phyloP scores from a whole-genome alignment of 2,888 invertebrate genomes.

The Bimastos eiseni region DNA sequence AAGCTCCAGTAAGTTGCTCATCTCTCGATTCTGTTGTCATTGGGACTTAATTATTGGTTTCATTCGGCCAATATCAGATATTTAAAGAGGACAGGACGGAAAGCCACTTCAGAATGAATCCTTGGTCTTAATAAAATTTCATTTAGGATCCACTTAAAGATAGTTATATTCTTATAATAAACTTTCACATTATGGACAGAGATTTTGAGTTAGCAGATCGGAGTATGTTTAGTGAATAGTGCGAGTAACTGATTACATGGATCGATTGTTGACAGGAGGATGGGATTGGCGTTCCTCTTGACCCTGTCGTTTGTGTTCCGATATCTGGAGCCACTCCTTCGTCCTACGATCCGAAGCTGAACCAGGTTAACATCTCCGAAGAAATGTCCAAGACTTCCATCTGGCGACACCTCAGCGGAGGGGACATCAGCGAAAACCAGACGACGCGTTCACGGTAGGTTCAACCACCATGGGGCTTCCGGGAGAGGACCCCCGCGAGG shows the following conservation, averaged over 20 bases:
- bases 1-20: background rate
- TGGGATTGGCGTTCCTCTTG: background rate
- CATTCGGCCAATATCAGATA: background rate
- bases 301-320: background rate
- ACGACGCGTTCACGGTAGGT: slow-evolving; percentile 24
- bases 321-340: background rate
- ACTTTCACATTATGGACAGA: too few relatives aligned
- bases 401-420: slow-evolving; percentile 69
- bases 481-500: too few relatives aligned
- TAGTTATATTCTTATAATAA: too few relatives aligned
- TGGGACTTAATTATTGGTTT: background rate
- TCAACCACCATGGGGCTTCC: background rate
- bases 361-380: slow-evolving; percentile 73
- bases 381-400: slow-evolving; percentile 90
- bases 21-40: background rate
- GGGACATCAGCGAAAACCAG: slow-evolving; percentile 34
- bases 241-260: too few relatives aligned
- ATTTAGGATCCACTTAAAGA: too few relatives aligned
- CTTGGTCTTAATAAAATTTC: too few relatives aligned
- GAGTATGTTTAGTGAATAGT: too few relatives aligned
- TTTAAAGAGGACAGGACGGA: background rate
- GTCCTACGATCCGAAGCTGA: slow-evolving; percentile 39
- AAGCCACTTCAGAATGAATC: too few relatives aligned
- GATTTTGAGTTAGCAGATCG: too few relatives aligned
- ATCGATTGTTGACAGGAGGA: background rate